phyloP scores from a whole-genome alignment of 2,888 invertebrate genomes.

The Acrocera orbiculus region DNA sequence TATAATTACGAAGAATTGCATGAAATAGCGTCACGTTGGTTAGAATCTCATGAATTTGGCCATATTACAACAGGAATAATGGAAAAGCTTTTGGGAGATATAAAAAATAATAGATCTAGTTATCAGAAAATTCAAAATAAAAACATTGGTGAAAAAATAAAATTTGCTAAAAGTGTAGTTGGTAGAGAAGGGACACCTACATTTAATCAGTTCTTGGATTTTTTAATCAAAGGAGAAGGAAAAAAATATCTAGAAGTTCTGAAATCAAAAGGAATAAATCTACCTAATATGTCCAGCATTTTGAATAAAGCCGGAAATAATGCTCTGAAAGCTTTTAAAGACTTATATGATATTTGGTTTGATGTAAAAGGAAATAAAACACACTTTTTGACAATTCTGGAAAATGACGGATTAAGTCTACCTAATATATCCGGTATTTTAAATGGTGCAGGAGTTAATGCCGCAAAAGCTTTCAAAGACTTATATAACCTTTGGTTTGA shows the following conservation, averaged over 20 bases:
- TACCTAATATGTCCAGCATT: background rate
- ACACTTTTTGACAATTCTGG: constrained; percentile 7
- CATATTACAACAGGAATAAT: no score
- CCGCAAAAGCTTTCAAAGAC: constrained; percentile 11
- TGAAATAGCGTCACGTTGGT: no score
- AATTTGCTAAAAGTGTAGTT: constrained; percentile 21
- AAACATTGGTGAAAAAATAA: constrained; percentile 14
- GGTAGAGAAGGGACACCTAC: constrained; percentile 20
- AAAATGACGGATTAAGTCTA: constrained; percentile 15
- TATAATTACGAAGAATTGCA: no score
- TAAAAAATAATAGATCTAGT: no score
- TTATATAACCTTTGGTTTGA: constrained; percentile 13
- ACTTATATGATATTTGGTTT: constrained; percentile 13
- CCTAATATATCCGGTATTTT: constrained; percentile 15
- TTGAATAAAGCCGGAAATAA: constrained; percentile 12
- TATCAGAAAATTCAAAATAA: no score
- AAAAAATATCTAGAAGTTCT: constrained; percentile 3
- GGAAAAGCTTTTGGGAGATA: no score
- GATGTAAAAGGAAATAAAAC: constrained; percentile 15
- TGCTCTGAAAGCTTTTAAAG: constrained; percentile 11
- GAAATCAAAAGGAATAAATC: background rate
- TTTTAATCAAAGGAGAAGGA: constrained; percentile 16
- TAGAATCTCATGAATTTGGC: no score
- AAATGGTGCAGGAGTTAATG: constrained; percentile 13
- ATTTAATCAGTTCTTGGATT: constrained; percentile 22